These are phyloP conservation scores for Indicator indicator DNA, from an alignment of 2,113 vertebrate genomes.

Conservation along the genomic window DNA sequence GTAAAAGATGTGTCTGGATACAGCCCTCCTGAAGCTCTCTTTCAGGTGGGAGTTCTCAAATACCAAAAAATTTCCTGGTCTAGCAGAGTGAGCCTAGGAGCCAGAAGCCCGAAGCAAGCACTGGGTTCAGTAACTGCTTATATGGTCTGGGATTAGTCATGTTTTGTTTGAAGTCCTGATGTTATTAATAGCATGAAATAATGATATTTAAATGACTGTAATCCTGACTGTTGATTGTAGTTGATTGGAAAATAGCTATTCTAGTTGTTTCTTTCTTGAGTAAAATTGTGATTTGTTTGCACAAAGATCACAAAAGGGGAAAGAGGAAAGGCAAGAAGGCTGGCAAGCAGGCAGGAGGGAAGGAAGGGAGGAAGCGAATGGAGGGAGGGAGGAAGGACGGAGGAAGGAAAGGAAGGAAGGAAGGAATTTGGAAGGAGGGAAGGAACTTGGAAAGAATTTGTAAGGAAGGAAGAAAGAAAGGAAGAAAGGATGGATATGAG, in stretches of 20 bases:
- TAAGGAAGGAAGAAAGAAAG: too few relatives aligned
- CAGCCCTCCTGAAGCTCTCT: neutral
- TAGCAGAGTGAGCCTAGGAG: neutral
- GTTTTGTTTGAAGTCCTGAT: neutral
- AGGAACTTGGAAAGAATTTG: too few relatives aligned
- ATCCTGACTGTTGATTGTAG: neutral
- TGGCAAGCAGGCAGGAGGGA: neutral
- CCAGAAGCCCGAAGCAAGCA: neutral
- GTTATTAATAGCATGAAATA: conserved; percentile 13
- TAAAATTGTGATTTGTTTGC: neutral
- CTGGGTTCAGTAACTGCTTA: neutral
- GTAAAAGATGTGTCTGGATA: neutral
- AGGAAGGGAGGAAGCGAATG: too few relatives aligned
- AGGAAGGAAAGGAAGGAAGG: neutral
- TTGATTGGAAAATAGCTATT: conserved; percentile 12
- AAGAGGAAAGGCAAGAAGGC: neutral
- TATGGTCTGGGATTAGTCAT: neutral
- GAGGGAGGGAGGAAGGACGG: too few relatives aligned
- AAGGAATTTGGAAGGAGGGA: too few relatives aligned
- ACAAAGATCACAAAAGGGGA: neutral
- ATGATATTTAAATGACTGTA: neutral
- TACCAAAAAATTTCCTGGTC: neutral
- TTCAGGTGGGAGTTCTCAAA: neutral
- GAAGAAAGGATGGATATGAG: too few relatives aligned
- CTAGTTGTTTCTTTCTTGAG: neutral